Conservation (phyloP, 2,113 vertebrate genomes). For the Rousettus leschenaultii region DNA sequence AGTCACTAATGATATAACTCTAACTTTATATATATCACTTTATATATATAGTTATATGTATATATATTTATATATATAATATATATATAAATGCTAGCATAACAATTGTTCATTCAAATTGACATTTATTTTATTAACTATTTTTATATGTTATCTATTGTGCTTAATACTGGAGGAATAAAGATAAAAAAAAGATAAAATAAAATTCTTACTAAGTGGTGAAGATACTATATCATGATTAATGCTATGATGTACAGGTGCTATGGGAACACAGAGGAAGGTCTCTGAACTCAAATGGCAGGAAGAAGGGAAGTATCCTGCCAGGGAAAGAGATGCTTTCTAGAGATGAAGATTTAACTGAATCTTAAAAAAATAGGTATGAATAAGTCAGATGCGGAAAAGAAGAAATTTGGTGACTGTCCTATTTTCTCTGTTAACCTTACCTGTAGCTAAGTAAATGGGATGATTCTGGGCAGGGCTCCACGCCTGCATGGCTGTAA, state of each 20-base stretch:
- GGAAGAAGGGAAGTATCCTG: not conserved
- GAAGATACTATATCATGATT: not conserved
- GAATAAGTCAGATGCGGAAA: not conserved
- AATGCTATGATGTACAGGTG: not conserved
- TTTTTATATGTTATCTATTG: not conserved
- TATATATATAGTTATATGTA: no score
- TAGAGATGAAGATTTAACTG: not conserved
- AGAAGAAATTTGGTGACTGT: not conserved
- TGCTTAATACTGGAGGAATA: not conserved
- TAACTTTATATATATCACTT: not conserved
- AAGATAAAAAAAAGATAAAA: slow-evolving; percentile 15
- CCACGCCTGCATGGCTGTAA: slow-evolving; percentile 97
- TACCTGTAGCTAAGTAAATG: slow-evolving; percentile 95
- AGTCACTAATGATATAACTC: not conserved
- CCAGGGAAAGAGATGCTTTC: not conserved
- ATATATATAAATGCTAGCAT: not conserved
- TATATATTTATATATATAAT: not conserved
- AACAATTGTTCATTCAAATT: not conserved
- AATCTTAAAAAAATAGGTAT: not conserved
- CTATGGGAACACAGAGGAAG: not conserved
- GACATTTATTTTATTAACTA: not conserved
- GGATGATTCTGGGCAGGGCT: slow-evolving; percentile 95
- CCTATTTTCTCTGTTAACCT: slow-evolving; percentile 35
- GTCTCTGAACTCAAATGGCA: not conserved
- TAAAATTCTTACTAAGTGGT: not conserved